Evolutionary conservation across 1,140 invertebrate species (phyloP), one percentile per base, ranked within the genome.

Genomic region (Mesaphorura yosii): DNA sequence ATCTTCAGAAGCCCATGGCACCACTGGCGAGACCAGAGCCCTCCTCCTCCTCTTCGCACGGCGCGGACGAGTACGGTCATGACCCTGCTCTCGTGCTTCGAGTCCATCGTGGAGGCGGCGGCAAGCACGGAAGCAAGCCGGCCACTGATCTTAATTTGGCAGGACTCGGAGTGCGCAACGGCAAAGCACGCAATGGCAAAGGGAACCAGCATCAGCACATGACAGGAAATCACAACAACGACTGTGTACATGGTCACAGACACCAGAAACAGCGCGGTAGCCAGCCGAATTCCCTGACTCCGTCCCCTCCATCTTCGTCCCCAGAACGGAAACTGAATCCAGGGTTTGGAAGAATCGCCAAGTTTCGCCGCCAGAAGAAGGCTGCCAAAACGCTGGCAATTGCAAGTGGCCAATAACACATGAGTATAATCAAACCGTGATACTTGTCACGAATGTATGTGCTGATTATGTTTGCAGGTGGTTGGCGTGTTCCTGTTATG

Each of bases 321-420:
- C 66, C 64, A 0, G 62, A 62, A 15, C 46, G 61, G 26, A 65
- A 61, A 25, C 49, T 65, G 1, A 62, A 62, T 31, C 54, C 64
- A 5, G 57, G 64, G 14, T 60, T 63, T 40, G 69, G 69, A 46
- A 66, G 66, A 56, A 67, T 75, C 40, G 86, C 87, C 14, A 91
- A 94, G 67, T 91, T 92, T 63, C 84, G 86, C 19, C 86, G 91
- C 68, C 89, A 96, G 67, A 94, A 95, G 69, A 97, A 95, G 68
- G 91, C 91, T 6, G 90, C 90, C 0, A 92, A 94, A 66, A 94
- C 89, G 1, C 70, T 94, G 47, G 89, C 89, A 27, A 91, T 94
- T 63, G 75, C n/a, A n/a, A n/a, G n/a, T n/a, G n/a, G n/a, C n/a
- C n/a, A n/a, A n/a, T n/a, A n/a, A n/a, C n/a, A n/a, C n/a, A n/a